Conservation (phyloP, 2,797 vertebrate species). For the Helicolenus hilgendorfi region DNA sequence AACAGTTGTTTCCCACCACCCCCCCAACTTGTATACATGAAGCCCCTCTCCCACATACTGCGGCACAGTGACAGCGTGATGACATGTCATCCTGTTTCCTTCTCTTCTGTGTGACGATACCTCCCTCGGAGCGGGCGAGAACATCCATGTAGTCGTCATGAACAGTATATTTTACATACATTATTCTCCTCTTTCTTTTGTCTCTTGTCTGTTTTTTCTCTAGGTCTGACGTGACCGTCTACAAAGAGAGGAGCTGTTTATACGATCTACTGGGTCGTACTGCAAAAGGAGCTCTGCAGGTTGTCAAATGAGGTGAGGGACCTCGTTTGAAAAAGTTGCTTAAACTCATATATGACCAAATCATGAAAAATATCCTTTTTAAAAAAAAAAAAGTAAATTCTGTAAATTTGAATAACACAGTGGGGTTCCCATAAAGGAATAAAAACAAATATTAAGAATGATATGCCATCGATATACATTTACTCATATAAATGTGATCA, state of each 20-base stretch:
- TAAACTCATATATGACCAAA: neutral
- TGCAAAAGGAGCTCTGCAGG: constrained; percentile 13
- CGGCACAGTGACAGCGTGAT: constrained; percentile 61
- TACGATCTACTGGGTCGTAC: neutral
- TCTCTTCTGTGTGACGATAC: constrained; percentile 27
- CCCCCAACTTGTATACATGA: constrained; percentile 46
- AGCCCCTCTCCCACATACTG: constrained; percentile 45
- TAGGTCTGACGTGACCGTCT: constrained; percentile 49
- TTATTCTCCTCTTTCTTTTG: constrained; percentile 56
- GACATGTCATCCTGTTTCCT: constrained; percentile 57
- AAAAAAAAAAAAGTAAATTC: neutral
- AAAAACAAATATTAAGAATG: neutral
- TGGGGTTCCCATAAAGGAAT: neutral
- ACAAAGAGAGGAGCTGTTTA: constrained; percentile 9
- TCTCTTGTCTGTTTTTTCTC: constrained; percentile 13
- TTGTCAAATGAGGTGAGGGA: constrained; percentile 72
- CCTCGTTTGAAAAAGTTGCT: neutral
- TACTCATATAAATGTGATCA: neutral
- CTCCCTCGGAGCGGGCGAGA: constrained; percentile 42
- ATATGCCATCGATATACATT: neutral
- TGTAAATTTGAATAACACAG: neutral
- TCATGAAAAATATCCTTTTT: neutral
- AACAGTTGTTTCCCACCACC: constrained; percentile 55
- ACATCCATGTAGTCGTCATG: constrained; percentile 34
- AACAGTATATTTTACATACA: constrained; percentile 64